A percentile compares a stretch with the other conserved stretches of the same genome.
phyloP scores from a whole-genome alignment of 2,797 vertebrate species.

The Anomalospiza imberbis region DNA sequence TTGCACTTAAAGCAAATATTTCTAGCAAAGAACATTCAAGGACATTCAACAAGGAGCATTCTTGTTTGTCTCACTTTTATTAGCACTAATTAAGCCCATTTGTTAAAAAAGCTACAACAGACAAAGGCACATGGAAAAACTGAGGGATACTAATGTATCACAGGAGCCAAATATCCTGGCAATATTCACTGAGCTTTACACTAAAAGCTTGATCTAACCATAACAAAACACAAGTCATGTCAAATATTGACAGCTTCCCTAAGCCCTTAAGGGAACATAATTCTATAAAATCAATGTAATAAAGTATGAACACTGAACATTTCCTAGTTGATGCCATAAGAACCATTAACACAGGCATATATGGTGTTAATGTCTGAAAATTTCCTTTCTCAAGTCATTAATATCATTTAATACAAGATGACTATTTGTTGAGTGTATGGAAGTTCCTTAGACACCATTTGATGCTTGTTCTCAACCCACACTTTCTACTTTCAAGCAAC shows the following conservation, averaged over 20 bases:
- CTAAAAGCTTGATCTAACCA: not conserved
- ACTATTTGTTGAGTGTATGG: not conserved
- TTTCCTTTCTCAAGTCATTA: not conserved
- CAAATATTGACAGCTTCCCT: not conserved
- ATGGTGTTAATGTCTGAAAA: accelerated
- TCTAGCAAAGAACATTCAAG: not conserved
- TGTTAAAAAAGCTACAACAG: not conserved
- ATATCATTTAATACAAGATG: not conserved
- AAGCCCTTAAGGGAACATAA: not conserved
- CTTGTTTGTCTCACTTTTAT: not conserved
- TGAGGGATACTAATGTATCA: not conserved
- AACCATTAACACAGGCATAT: not conserved
- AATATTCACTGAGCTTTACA: not conserved
- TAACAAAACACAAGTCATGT: not conserved
- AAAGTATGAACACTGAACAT: not conserved
- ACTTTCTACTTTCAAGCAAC: not conserved
- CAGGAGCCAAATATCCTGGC: not conserved
- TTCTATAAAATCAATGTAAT: not conserved
- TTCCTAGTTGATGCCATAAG: not conserved
- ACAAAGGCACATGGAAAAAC: not conserved
- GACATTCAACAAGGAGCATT: no score
- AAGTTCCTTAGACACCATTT: not conserved
- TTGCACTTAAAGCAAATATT: not conserved
- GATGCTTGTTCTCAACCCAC: not conserved
- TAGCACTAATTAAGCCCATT: not conserved